Evolutionary conservation across 2,113 vertebrate species (phyloP), one percentile per base, ranked within the genome.

Genomic region (Lates calcarifer): DNA sequence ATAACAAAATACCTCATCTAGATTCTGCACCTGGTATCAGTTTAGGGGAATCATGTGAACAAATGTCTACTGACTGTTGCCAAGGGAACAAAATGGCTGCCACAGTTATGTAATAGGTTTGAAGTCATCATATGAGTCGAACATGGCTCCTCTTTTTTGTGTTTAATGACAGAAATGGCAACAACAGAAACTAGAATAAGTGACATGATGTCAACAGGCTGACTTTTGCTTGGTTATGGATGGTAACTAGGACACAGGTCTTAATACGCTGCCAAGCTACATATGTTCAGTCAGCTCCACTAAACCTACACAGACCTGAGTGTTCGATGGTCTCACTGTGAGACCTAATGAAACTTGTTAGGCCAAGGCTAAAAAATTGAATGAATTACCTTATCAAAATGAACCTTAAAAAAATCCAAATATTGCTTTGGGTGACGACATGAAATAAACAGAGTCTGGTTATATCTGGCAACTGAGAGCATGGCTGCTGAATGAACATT

Each of bases 21-120:
- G 39, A 39, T 74, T 71, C 37, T 70, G 22, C 67, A 70, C 45
- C 56, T 37, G 53, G 49, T 33, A 57, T 79, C 17, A 76, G 9
- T 74, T 72, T 28, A 63, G 37, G 12, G 10, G 41, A n/a, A 39
- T 37, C 5, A 10, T 7, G 43, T 12, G 15, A 62, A 22, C 68
- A 72, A 49, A 29, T 45, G 33, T 26, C 43, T 5, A 8, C 31
- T 8, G 18, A 43, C 24, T 60, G 56, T 53, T 73, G 17, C 55
- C 5, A 20, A 9, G 55, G 51, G 66, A 78, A 77, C 62, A 81
- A 91, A 83, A 90, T 89, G 86, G 75, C 75, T 64, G 73, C 81
- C 33, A 6, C 18, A 53, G 58, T 79, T 82, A 82, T 60, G 69
- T 75, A 84, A 86, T 31, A 55, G 10, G 14, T 77, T 33, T 71